These are phyloP conservation scores for Heterodera carotae DNA, from an alignment of 1,140 invertebrate genomes.

Conservation along the genomic window DNA sequence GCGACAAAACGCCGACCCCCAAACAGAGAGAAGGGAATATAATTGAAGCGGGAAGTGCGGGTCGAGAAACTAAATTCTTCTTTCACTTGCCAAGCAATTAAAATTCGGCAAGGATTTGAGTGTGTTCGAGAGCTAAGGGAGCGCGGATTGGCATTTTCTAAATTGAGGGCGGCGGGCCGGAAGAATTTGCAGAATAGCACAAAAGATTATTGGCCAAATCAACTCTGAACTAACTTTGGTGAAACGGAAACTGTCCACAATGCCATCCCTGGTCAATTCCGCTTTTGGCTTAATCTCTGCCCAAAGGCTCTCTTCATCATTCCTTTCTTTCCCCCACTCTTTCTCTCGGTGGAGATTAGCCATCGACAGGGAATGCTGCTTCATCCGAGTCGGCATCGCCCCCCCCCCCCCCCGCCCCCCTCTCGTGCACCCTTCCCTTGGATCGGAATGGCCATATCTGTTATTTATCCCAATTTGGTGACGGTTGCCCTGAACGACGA, in stretches of 20 bases:
- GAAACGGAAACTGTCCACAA: background rate
- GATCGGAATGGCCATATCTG: background rate
- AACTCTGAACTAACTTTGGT: background rate
- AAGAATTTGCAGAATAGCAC: background rate
- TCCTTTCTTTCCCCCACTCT: background rate
- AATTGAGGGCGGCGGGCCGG: background rate
- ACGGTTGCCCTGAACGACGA: slow-evolving; percentile 1
- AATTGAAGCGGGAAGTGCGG: background rate
- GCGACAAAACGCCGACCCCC: background rate
- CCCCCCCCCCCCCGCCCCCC: too few relatives aligned
- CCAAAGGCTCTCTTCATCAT: background rate
- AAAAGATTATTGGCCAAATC: background rate
- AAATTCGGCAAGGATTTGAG: background rate
- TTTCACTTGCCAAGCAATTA: background rate
- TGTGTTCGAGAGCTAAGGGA: background rate
- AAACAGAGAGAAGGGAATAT: background rate
- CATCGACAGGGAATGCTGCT: background rate
- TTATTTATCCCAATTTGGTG: background rate
- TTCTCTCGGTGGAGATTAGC: background rate
- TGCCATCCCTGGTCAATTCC: background rate
- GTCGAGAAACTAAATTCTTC: background rate
- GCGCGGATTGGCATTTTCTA: background rate
- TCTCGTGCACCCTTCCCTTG: too few relatives aligned
- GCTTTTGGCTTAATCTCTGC: background rate
- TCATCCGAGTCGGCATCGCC: background rate